These are phyloP conservation scores for Varroa destructor DNA, from an alignment of 1,140 invertebrate genomes.

Conservation along the genomic window DNA sequence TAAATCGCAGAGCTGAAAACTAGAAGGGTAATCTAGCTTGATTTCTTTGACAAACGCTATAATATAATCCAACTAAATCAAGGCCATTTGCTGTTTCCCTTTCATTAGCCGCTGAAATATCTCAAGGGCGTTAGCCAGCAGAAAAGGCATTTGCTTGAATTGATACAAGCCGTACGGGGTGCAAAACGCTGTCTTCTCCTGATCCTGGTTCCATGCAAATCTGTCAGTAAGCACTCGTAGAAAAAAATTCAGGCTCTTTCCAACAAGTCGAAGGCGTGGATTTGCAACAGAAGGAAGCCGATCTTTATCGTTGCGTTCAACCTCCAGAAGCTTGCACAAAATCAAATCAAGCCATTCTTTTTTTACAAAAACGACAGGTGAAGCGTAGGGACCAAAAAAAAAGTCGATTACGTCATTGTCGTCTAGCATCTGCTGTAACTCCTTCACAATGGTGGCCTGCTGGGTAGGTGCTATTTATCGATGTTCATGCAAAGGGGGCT, in stretches of 20 bases:
- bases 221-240: conserved; percentile 42
- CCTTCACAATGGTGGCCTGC: too few relatives aligned
- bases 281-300: conserved; percentile 39
- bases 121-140: conserved; percentile 40
- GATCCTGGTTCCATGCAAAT: conserved; percentile 38
- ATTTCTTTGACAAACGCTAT: conserved; percentile 29
- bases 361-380: conserved; percentile 46
- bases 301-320: conserved; percentile 40
- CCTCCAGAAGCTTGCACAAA: conserved; percentile 45
- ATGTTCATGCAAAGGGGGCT: too few relatives aligned
- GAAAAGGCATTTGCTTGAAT: conserved; percentile 41
- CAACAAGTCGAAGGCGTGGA: conserved; percentile 36
- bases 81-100: conserved; percentile 32
- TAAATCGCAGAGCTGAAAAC: conserved; percentile 21
- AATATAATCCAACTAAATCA: conserved; percentile 37
- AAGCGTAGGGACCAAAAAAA: conserved; percentile 41
- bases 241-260: not conserved
- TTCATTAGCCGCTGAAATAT: conserved; percentile 42
- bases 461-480: too few relatives aligned
- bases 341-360: conserved; percentile 41
- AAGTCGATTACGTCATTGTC: too few relatives aligned
- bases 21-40: conserved; percentile 9
- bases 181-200: conserved; percentile 43
- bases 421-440: too few relatives aligned
- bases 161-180: conserved; percentile 39